These are phyloP conservation scores for Rattus rattus DNA, from an alignment of 2,113 vertebrate genomes.

Conservation along the genomic window DNA sequence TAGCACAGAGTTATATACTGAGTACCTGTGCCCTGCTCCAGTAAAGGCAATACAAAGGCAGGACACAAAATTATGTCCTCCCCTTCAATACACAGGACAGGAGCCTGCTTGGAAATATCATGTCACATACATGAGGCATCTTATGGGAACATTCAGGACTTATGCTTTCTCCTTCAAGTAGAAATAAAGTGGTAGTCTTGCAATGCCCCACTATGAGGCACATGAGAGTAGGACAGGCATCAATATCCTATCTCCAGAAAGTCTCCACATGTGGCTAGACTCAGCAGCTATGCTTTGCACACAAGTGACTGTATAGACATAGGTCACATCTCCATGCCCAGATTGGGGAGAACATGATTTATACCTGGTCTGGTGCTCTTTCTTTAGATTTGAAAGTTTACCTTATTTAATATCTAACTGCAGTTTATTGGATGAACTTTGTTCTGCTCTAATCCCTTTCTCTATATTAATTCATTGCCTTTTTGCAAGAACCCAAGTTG, in stretches of 20 bases:
- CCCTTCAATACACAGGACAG: background rate
- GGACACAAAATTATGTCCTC: background rate
- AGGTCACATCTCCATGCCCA: background rate
- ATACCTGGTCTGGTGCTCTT: background rate
- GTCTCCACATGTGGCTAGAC: background rate
- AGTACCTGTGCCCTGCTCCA: no score
- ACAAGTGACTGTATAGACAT: background rate
- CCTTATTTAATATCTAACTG: background rate
- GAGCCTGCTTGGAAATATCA: background rate
- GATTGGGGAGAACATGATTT: background rate
- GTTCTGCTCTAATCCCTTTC: background rate
- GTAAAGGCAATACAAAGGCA: background rate
- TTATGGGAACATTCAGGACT: background rate
- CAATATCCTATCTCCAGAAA: background rate
- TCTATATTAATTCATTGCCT: background rate
- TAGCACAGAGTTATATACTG: background rate
- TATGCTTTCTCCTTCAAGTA: background rate
- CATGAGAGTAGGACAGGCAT: background rate
- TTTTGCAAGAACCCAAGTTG: background rate
- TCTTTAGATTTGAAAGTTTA: background rate
- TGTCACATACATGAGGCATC: background rate
- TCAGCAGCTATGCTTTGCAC: background rate
- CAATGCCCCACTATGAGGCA: accelerated
- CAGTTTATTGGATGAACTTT: background rate
- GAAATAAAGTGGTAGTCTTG: background rate